Evolutionary conservation across 2,113 vertebrate genomes (phyloP).

Genomic region (Gopherus flavomarginatus): DNA sequence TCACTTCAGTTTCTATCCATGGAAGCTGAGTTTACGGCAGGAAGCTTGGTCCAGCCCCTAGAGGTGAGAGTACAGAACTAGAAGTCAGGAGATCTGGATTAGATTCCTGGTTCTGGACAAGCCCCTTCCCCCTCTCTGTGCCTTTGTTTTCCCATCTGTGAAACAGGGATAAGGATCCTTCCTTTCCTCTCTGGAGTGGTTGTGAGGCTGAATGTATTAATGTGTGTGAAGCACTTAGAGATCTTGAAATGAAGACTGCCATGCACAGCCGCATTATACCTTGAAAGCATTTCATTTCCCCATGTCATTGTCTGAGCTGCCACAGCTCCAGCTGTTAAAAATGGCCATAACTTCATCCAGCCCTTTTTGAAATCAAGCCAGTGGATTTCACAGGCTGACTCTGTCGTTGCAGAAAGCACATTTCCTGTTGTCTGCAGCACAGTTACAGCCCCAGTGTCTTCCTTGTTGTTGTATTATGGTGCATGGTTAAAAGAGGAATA

Average conservation of each 20-base stretch:
- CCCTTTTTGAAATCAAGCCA: neutral
- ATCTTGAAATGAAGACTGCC: neutral
- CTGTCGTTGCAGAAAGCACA: neutral
- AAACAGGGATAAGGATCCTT: neutral
- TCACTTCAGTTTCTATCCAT: neutral
- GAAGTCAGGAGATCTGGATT: neutral
- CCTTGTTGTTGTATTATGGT: neutral
- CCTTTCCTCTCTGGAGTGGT: neutral
- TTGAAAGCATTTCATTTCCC: neutral
- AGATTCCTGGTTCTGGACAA: neutral
- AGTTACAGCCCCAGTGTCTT: neutral
- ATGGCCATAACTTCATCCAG: neutral
- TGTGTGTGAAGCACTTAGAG: neutral
- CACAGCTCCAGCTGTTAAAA: accelerated
- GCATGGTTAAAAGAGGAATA: slow-evolving; percentile 27
- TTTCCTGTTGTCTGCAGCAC: neutral
- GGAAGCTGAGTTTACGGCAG: neutral
- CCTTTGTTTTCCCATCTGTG: neutral
- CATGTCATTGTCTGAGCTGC: neutral
- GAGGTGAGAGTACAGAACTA: neutral
- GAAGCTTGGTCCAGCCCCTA: neutral
- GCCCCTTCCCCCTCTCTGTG: neutral
- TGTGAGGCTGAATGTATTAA: neutral
- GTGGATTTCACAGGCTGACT: neutral
- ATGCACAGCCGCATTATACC: neutral